Evolutionary conservation across 2,113 vertebrate genomes (phyloP).

Genomic region (Ovis aries): ARS-UI_Ramb_v3.0 NC_056058.1:100428501-100429000

Average conservation of each 20-base stretch:
- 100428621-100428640: background rate
- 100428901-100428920: background rate
- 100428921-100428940: background rate
- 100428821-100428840: background rate
- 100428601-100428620: background rate
- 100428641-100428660: background rate
- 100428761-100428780: background rate
- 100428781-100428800: background rate
- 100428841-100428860: background rate
- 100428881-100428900: background rate
- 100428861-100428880: background rate
- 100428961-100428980: background rate
- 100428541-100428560: background rate
- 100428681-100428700: background rate
- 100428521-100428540: background rate
- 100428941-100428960: background rate
- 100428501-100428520: background rate
- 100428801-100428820: background rate
- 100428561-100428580: background rate
- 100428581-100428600: background rate
- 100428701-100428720: background rate
- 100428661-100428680: background rate
- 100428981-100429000: background rate
- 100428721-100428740: slow-evolving; percentile 15
- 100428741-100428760: background rate